phyloP scores from a whole-genome alignment of 2,888 invertebrate species.

The Teleiodes luculella region DNA sequence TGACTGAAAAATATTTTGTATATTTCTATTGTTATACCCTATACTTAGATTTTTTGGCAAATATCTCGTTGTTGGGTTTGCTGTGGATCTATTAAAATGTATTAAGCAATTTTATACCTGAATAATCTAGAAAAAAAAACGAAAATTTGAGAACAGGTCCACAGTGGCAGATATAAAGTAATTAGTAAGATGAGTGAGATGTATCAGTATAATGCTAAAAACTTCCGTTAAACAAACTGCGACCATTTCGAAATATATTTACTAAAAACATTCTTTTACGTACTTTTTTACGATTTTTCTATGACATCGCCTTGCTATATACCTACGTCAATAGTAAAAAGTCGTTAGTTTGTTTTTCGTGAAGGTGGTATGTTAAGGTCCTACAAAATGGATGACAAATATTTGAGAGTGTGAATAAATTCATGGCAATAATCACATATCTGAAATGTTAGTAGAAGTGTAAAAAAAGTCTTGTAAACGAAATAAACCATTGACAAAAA shows the following conservation, averaged over 20 bases:
- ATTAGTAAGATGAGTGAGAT: constrained; percentile 63
- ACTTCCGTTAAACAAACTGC: not conserved
- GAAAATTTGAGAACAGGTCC: constrained; percentile 30
- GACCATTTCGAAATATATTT: not conserved
- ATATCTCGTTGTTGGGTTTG: constrained; percentile 35
- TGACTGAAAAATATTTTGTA: constrained; percentile 65
- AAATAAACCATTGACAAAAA: too few relatives aligned
- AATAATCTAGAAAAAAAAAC: not conserved
- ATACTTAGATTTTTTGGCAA: constrained; percentile 37
- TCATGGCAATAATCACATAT: too few relatives aligned
- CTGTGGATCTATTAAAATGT: constrained; percentile 38
- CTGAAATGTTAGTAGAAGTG: too few relatives aligned
- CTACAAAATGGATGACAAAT: not conserved
- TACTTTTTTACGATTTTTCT: constrained; percentile 7
- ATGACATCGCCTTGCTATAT: constrained; percentile 3
- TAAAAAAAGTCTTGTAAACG: too few relatives aligned
- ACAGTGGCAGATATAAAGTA: constrained; percentile 38
- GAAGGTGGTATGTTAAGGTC: not conserved
- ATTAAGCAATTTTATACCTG: not conserved
- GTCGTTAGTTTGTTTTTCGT: not conserved
- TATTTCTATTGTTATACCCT: constrained; percentile 53
- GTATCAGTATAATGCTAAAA: constrained; percentile 37
- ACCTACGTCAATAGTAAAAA: not conserved
- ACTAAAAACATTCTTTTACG: not conserved
- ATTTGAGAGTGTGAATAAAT: too few relatives aligned